Evolutionary conservation across 1,140 invertebrate species (phyloP), one percentile per base, ranked within the genome.

Genomic region (Drosophila ficusphila): DNA sequence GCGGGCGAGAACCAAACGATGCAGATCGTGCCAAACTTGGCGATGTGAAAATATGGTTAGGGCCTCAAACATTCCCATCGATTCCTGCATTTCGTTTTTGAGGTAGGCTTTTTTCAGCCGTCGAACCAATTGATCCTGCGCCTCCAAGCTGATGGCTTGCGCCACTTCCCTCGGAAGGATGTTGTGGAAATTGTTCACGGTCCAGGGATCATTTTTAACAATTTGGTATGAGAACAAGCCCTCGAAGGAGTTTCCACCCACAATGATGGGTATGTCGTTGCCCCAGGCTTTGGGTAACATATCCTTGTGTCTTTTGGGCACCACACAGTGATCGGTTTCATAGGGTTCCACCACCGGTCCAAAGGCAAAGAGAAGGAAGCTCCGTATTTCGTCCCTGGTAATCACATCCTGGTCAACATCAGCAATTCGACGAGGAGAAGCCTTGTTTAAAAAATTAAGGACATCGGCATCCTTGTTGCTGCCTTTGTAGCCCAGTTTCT

Each of bases 381-480:
- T 77, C 0, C 71, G 64, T 21, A 61, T 0, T 36, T 90, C 89
- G 3, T 90, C 75, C 36, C 11, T 39, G 1, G 65, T 86, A 0
- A 77, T 18, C 2, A 89, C 19, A n/a, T 70, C 42, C 38, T 78
- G 73, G 9, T 78, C 75, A 16, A 23, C 23, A 33, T 92, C 92
- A 5, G 92, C 93, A 8, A 95, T 95, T 23, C 94, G 93, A 12
- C 92, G 93, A 52, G 76, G 68, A 2, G 76, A 44, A 0, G 39
- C 38, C 11, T 56, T 78, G 16, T 23, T 54, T 0, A 91, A 72
- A 19, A 52, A 91, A 0, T 23, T 8, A 27, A 90, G 41, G 4
- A 91, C 52, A 18, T 90, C 90, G 2, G 47, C 62, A 0, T 91
- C 90, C 11, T 56, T 38, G 11, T 90, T 54, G 11, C 27, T 46